Evolutionary conservation across 2,797 vertebrate species (phyloP).

Genomic region (Thamnophis elegans): DNA sequence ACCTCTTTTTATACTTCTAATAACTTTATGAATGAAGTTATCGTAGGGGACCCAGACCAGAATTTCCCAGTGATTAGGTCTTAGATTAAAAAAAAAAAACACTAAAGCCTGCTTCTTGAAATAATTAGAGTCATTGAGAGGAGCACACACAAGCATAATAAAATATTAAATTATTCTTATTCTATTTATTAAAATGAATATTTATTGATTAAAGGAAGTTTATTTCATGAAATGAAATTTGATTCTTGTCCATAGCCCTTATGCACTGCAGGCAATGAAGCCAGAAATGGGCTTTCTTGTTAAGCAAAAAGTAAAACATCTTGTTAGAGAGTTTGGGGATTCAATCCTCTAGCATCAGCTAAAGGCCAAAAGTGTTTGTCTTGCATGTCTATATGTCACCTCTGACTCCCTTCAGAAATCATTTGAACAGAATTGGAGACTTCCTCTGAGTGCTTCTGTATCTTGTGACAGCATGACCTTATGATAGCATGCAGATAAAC

Average conservation of each 20-base stretch:
- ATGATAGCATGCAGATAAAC: constrained; percentile 29
- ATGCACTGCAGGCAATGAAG: neutral
- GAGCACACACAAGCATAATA: neutral
- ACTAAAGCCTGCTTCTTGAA: neutral
- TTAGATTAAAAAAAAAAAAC: neutral
- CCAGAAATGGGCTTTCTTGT: constrained; percentile 13
- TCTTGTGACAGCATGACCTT: constrained; percentile 30
- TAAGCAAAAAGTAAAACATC: constrained; percentile 34
- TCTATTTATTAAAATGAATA: neutral
- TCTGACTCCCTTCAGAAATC: constrained; percentile 15
- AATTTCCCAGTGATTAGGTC: neutral
- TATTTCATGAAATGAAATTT: neutral
- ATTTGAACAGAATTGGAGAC: constrained; percentile 20
- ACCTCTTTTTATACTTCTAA: neutral
- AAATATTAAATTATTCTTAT: neutral
- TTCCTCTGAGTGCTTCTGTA: constrained; percentile 14
- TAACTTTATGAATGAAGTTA: neutral
- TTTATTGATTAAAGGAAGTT: neutral
- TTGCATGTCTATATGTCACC: constrained; percentile 36
- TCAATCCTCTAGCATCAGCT: constrained; percentile 1
- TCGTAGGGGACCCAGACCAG: neutral
- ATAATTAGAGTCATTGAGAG: neutral
- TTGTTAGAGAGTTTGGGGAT: constrained; percentile 33
- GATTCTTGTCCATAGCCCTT: neutral
- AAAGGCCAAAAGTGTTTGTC: constrained; percentile 19